phyloP scores from a whole-genome alignment of 2,888 invertebrate species.

The Eupithecia centaureata region DNA sequence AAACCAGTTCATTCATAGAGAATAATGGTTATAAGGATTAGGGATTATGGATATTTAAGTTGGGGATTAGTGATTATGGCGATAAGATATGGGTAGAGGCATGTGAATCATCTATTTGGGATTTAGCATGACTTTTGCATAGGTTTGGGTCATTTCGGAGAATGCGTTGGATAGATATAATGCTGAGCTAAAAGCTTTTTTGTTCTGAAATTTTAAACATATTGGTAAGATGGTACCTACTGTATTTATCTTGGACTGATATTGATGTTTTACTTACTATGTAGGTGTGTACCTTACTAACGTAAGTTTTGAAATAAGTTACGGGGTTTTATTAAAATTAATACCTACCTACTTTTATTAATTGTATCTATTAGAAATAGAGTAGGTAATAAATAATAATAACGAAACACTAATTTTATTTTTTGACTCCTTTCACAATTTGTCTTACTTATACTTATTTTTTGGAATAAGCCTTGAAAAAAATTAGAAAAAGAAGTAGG shows the following conservation, averaged over 20 bases:
- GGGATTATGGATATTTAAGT: conserved; percentile 59
- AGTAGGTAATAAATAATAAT: no score
- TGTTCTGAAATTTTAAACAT: not conserved
- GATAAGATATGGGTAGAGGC: conserved; percentile 65
- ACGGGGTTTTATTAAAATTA: no score
- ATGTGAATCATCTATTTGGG: conserved; percentile 42
- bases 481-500: no score
- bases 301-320: not conserved
- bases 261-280: not conserved
- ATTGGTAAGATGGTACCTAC: not conserved
- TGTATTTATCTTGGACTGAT: not conserved
- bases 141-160: conserved; percentile 32
- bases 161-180: conserved; percentile 23
- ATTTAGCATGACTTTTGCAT: conserved; percentile 57
- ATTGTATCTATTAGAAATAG: no score
- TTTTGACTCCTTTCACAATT: no score
- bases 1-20: conserved; percentile 55
- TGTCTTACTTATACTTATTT: no score
- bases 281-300: no score
- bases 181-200: conserved; percentile 12
- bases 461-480: no score
- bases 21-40: conserved; percentile 63
- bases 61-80: conserved; percentile 69
- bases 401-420: no score
- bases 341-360: no score